Conservation (phyloP, 2,888 invertebrate species). For the Meiosimyza platycephala region DNA sequence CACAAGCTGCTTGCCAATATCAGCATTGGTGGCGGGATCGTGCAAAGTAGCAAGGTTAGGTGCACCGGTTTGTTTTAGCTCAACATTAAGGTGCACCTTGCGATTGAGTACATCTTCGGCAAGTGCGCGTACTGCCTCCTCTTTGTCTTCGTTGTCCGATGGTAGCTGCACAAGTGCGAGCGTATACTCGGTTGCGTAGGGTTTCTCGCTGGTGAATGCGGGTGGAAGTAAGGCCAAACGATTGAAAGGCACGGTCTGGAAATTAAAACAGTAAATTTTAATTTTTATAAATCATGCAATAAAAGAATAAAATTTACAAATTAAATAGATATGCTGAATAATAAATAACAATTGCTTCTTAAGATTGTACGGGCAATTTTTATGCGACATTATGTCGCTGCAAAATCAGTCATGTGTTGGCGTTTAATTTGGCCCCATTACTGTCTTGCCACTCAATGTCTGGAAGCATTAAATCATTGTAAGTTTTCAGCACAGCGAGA, state of each 20-base stretch:
- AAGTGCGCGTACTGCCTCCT: constrained; percentile 78
- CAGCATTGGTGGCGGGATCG: constrained; percentile 63
- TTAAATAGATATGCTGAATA: constrained; percentile 13
- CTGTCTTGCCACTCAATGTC: constrained; percentile 45
- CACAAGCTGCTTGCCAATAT: constrained; percentile 80
- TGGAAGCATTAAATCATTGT: constrained; percentile 15
- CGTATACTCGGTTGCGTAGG: constrained; percentile 88
- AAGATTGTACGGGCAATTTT: no score
- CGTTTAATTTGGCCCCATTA: constrained; percentile 51
- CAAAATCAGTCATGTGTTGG: constrained; percentile 41
- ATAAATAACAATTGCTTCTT: no score
- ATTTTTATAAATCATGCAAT: not conserved
- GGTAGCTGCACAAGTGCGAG: constrained; percentile 89
- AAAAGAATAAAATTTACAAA: not conserved
- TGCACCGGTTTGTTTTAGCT: constrained; percentile 71
- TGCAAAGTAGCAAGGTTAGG: constrained; percentile 64
- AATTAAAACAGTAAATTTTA: constrained; percentile 1
- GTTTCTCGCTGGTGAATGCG: constrained; percentile 78
- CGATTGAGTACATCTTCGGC: constrained; percentile 76
- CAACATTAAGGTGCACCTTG: constrained; percentile 85
- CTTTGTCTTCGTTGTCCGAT: constrained; percentile 85
- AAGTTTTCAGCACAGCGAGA: constrained; percentile 39
- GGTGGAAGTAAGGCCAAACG: constrained; percentile 87
- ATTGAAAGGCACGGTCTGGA: constrained; percentile 72
- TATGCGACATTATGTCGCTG: constrained; percentile 47